A percentile compares a stretch with the other conserved stretches of the same genome.
phyloP scores from a whole-genome alignment of 2,888 invertebrate species.

The Eueremaeus valkanovi region DNA sequence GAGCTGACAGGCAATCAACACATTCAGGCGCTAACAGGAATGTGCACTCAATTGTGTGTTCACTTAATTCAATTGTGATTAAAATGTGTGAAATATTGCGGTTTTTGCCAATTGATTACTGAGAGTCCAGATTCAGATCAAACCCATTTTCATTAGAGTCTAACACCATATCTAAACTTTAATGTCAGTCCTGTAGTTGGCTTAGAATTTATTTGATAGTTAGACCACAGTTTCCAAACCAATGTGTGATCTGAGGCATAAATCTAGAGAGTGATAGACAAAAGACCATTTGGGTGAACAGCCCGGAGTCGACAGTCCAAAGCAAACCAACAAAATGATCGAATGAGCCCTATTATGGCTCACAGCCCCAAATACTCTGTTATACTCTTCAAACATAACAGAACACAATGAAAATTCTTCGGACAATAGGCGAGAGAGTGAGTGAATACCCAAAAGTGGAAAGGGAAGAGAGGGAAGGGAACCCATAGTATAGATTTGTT shows the following conservation, averaged over 20 bases:
- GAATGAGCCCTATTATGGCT: conserved; percentile 1
- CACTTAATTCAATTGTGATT: background rate
- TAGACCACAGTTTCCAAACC: too few relatives aligned
- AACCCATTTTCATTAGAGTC: background rate
- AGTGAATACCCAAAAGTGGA: background rate
- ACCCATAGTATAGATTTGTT: background rate
- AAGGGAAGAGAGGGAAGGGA: background rate
- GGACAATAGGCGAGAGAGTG: background rate
- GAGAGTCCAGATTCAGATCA: background rate
- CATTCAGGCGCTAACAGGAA: background rate
- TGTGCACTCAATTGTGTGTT: background rate
- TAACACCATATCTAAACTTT: background rate
- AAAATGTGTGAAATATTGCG: background rate
- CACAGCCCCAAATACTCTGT: background rate
- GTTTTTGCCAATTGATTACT: background rate
- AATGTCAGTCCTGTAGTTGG: background rate
- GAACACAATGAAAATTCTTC: background rate
- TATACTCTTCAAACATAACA: background rate
- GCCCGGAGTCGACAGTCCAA: background rate
- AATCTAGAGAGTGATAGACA: too few relatives aligned
- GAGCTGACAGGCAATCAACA: background rate
- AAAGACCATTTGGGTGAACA: background rate
- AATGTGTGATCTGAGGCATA: background rate
- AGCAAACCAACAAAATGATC: background rate
- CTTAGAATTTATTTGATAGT: background rate